phyloP scores from a whole-genome alignment of 2,113 vertebrate species.

The Alethe diademata region DNA sequence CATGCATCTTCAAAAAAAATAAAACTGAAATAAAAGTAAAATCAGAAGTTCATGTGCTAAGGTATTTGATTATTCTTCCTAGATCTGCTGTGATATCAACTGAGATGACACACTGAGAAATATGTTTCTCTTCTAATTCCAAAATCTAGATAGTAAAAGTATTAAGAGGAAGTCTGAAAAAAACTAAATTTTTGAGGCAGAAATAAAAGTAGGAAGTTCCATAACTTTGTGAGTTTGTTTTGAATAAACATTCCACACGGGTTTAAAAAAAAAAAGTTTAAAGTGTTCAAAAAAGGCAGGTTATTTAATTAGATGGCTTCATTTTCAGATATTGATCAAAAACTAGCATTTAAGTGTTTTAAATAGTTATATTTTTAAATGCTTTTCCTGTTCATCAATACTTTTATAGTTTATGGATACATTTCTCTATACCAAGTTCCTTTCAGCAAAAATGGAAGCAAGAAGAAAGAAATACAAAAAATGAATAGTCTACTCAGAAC shows the following conservation, averaged over 20 bases:
- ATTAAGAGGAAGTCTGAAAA: background rate
- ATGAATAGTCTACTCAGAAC: background rate
- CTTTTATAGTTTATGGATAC: background rate
- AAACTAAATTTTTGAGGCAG: background rate
- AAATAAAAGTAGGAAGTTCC: background rate
- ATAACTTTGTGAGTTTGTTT: background rate
- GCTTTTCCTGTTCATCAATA: background rate
- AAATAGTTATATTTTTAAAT: background rate
- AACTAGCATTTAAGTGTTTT: background rate
- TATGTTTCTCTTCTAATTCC: background rate
- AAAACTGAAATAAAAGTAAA: background rate
- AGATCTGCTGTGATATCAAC: background rate
- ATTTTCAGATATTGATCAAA: background rate
- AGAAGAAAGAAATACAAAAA: background rate
- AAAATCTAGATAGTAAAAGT: background rate
- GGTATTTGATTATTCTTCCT: background rate
- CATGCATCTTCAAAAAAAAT: background rate
- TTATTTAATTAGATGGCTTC: background rate
- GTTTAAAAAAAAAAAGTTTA: background rate
- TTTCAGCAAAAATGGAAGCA: background rate
- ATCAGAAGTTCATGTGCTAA: background rate
- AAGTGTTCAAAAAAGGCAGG: background rate
- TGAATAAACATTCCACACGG: background rate
- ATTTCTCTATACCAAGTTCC: background rate
- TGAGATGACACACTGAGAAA: background rate